Conservation (phyloP, 2,113 vertebrate genomes). For the Noturus placidus region DNA sequence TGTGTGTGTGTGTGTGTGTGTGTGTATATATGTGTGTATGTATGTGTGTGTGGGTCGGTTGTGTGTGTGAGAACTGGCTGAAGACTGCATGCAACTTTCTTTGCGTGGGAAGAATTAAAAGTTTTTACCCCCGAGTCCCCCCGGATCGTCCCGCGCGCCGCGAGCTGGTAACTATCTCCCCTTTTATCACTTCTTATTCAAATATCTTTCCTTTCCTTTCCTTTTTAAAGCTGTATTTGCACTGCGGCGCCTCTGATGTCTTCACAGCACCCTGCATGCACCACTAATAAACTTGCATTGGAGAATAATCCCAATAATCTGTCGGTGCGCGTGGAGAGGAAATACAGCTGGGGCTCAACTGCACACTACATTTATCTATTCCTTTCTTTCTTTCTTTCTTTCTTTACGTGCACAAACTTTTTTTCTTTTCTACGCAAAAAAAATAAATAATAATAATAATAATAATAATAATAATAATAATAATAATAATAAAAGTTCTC, state of each 20-base stretch:
- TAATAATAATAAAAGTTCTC: background rate
- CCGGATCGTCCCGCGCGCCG: conserved; percentile 30
- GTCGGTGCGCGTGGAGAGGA: background rate
- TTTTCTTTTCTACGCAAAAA: too few species aligned
- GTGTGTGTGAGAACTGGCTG: conserved; percentile 24
- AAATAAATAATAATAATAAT: background rate
- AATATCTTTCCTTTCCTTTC: background rate
- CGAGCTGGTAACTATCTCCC: conserved; percentile 54
- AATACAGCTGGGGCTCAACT: too few species aligned
- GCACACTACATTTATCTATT: background rate
- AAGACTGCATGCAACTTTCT: conserved; percentile 39
- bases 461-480: background rate
- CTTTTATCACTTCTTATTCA: background rate
- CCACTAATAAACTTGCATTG: background rate
- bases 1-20: background rate
- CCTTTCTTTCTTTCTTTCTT: background rate
- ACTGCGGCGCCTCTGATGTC: background rate
- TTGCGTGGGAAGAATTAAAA: conserved; percentile 24
- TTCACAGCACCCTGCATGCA: background rate
- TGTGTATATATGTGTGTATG: background rate
- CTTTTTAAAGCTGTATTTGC: background rate
- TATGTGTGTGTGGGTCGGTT: background rate
- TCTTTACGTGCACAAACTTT: too few species aligned
- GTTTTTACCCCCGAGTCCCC: background rate
- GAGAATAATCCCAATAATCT: background rate